Evolutionary conservation across 1,140 invertebrate species (phyloP).

Genomic region (Drosophila persimilis): DNA sequence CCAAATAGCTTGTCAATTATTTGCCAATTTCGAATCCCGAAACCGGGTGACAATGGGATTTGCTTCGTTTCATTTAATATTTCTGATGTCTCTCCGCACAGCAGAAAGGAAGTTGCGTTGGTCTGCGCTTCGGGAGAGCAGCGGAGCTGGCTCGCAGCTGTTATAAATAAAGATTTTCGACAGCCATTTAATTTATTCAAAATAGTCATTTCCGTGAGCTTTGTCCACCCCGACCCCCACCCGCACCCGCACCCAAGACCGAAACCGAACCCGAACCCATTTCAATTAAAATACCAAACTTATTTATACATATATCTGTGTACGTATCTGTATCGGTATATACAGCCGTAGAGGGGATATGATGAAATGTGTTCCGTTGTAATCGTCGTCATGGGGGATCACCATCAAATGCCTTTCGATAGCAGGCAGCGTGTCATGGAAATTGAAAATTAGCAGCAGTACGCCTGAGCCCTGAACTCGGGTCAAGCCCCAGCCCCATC

Average conservation of each 20-base stretch:
- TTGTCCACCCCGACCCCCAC: slow-evolving; percentile 7
- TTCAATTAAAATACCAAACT: slow-evolving; percentile 76
- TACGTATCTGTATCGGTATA: not conserved
- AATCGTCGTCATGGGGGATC: slow-evolving; percentile 76
- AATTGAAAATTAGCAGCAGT: slow-evolving; percentile 73
- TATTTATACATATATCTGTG: slow-evolving; percentile 48
- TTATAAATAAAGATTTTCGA: slow-evolving; percentile 78
- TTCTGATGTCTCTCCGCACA: slow-evolving; percentile 36
- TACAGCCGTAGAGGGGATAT: not conserved
- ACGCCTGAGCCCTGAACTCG: slow-evolving; percentile 15
- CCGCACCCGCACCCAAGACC: not conserved
- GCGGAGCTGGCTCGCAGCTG: slow-evolving; percentile 53
- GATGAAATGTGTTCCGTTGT: slow-evolving; percentile 51
- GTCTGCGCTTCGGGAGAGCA: not conserved
- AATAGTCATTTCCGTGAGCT: slow-evolving; percentile 72
- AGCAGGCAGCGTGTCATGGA: slow-evolving; percentile 64
- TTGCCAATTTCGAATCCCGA: slow-evolving; percentile 74
- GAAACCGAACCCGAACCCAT: slow-evolving; percentile 18
- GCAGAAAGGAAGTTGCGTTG: slow-evolving; percentile 28
- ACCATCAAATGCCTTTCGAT: slow-evolving; percentile 72
- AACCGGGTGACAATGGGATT: slow-evolving; percentile 76
- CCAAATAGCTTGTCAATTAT: slow-evolving; percentile 80
- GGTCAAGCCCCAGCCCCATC: slow-evolving; percentile 4
- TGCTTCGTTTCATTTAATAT: slow-evolving; percentile 78
- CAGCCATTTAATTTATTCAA: slow-evolving; percentile 74